A percentile compares a stretch with the other conserved stretches of the same genome.
Evolutionary conservation across 1,140 invertebrate genomes (phyloP).

Genomic region (Dendrolimus punctatus): DNA sequence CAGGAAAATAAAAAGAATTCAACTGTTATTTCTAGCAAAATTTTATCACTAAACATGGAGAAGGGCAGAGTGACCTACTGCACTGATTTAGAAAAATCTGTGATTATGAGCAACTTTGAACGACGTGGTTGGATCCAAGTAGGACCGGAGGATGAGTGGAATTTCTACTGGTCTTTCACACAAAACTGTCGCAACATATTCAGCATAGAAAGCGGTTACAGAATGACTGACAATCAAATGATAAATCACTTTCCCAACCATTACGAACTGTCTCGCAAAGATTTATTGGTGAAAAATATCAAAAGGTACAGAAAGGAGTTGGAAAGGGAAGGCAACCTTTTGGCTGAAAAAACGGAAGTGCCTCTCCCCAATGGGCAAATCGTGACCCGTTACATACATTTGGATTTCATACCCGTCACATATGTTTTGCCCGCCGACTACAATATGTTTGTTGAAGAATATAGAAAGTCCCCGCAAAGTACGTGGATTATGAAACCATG

Average conservation of each 20-base stretch:
- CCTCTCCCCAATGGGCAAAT: slow-evolving; percentile 74
- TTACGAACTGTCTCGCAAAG: slow-evolving; percentile 74
- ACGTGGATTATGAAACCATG: slow-evolving; percentile 89
- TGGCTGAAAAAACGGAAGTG: slow-evolving; percentile 81
- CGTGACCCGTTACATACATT: slow-evolving; percentile 82
- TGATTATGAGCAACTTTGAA: slow-evolving; percentile 94
- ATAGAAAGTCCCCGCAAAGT: slow-evolving; percentile 90
- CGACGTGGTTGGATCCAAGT: slow-evolving; percentile 94
- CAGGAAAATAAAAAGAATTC: slow-evolving; percentile 13
- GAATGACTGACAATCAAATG: slow-evolving; percentile 92
- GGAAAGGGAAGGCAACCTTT: slow-evolving; percentile 89
- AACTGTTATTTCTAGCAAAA: slow-evolving; percentile 9
- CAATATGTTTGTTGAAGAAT: slow-evolving; percentile 97
- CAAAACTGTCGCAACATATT: slow-evolving; percentile 93
- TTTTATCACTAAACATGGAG: slow-evolving; percentile 10
- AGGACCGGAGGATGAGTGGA: slow-evolving; percentile 94
- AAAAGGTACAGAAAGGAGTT: slow-evolving; percentile 94
- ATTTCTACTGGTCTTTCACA: slow-evolving; percentile 96
- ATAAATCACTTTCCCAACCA: slow-evolving; percentile 95
- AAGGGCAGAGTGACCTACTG: slow-evolving; percentile 79
- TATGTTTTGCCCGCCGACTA: slow-evolving; percentile 96
- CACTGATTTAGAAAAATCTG: slow-evolving; percentile 96
- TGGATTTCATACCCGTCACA: slow-evolving; percentile 94
- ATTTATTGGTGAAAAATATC: slow-evolving; percentile 95
- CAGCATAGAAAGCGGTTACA: slow-evolving; percentile 92